Base-by-base conservation (phyloP, 2,888 invertebrate genomes). In the Eupithecia dodoneata region DNA sequence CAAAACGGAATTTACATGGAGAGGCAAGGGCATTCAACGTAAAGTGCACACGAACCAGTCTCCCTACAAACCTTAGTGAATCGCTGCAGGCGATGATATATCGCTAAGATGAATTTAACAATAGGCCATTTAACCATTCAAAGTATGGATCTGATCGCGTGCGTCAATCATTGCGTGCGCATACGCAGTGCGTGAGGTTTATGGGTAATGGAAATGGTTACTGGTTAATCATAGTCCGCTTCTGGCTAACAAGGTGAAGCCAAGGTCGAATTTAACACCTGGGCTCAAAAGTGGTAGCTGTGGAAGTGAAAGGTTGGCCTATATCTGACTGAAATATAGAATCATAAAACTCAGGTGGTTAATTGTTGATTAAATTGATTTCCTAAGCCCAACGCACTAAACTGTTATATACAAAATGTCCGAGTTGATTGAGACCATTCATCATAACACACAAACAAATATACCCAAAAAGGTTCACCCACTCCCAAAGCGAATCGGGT, bases 101-200 rank as follows among this genome's bases (percentile, higher is more conserved):
- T 71, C 71, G 71, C 72, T 70, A 76, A 82, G 76, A 80, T 76
- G 79, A 44, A 47, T 71, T 76, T 71, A 85, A 88, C 87, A 88
- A 88, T 88, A 82, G 86, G 80, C 81, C 81, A 86, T 87, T 85
- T 83, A 85, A 80, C 81, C 82, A 86, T 87, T 86, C 83, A 85
- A 80, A 74, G 72, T 81, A 81, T 83, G 78, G 77, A 81, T 77
- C 76, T 81, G 81, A 81, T 81, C 82, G 84, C 83, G 84, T 86
- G 85, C 85, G 86, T 87, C 86, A 85, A 85, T 81, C 77, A 70
- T 66, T 74, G 80, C 81, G 83, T 80, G 82, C 82, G 84, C 82
- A 81, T 76, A 79, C 82, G 81, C 83, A 73, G 6, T 78, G 84
- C 82, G 74, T 79, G 69, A 73, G 72, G 76, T 80, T 81, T 55